Percentiles rank a stretch among this genome's conserved stretches.
These are phyloP conservation scores for Campoplex capitator DNA, from an alignment of 2,888 invertebrate genomes.

Conservation along the genomic window DNA sequence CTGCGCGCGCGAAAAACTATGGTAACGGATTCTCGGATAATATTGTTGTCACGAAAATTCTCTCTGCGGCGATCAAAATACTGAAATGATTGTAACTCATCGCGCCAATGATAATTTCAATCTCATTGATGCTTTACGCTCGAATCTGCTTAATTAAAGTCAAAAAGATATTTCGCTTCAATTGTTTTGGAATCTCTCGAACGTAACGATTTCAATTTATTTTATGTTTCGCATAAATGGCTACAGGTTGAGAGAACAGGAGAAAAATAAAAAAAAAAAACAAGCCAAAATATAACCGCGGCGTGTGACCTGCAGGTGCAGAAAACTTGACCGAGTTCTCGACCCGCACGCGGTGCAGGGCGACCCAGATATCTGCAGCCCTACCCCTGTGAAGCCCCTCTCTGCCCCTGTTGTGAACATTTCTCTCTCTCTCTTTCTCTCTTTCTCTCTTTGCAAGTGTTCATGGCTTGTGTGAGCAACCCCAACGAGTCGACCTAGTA, in stretches of 20 bases:
- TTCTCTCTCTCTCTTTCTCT: slow-evolving; percentile 54
- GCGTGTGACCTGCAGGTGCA: slow-evolving; percentile 82
- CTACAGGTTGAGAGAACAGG: slow-evolving; percentile 26
- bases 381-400: slow-evolving; percentile 69
- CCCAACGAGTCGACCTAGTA: slow-evolving; percentile 63
- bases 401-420: slow-evolving; percentile 36
- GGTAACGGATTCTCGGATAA: not conserved
- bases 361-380: slow-evolving; percentile 80
- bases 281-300: slow-evolving; percentile 63
- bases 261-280: slow-evolving; percentile 17
- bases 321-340: slow-evolving; percentile 84
- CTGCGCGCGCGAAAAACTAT: not conserved
- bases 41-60: not conserved
- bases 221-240: not conserved
- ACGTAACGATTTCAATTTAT: not conserved
- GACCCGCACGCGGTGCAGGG: slow-evolving; percentile 81
- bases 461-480: slow-evolving; percentile 50
- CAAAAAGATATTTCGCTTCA: not conserved
- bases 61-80: not conserved
- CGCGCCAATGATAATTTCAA: not conserved
- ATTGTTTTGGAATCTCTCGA: not conserved
- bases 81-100: not conserved
- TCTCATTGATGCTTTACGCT: not conserved
- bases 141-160: not conserved
- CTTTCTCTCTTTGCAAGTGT: slow-evolving; percentile 45